Conservation (phyloP, 2,888 invertebrate species). For the Eilema griseolum region DNA sequence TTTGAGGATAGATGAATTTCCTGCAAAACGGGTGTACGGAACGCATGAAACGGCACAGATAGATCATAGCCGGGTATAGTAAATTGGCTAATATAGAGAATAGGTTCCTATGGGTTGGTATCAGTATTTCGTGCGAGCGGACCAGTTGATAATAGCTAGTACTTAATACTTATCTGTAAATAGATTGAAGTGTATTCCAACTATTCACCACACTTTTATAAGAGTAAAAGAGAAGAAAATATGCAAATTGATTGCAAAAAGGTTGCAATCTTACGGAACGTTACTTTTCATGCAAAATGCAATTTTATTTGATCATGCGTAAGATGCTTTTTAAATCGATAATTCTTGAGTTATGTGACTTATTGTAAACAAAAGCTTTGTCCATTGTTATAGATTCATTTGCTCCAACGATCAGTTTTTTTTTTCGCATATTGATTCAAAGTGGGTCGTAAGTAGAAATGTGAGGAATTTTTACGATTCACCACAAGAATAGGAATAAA, state of each 20-base stretch:
- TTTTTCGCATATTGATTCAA: conserved; percentile 82
- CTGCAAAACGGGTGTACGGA: too few species aligned
- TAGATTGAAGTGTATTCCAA: conserved; percentile 42
- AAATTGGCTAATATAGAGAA: neutral
- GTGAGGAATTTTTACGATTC: conserved; percentile 82
- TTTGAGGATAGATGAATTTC: neutral
- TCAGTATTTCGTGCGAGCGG: neutral
- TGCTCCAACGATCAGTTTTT: conserved; percentile 70
- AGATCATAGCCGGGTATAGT: neutral
- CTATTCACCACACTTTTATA: conserved; percentile 61
- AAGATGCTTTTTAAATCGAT: conserved; percentile 28
- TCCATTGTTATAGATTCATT: conserved; percentile 85
- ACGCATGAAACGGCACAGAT: too few species aligned
- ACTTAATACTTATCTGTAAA: neutral
- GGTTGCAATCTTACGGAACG: conserved; percentile 39
- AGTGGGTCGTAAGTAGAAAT: conserved; percentile 80
- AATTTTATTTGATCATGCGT: neutral
- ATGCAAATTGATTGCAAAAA: conserved; percentile 70
- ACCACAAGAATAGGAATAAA: conserved; percentile 60
- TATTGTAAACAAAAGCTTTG: conserved; percentile 34
- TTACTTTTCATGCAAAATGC: neutral
- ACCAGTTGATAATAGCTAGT: neutral
- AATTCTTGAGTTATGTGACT: conserved; percentile 45
- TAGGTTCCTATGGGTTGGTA: too few species aligned
- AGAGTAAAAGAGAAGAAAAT: conserved; percentile 70